phyloP scores from a whole-genome alignment of 1,140 invertebrate species.

The Leucophenga varia region DNA sequence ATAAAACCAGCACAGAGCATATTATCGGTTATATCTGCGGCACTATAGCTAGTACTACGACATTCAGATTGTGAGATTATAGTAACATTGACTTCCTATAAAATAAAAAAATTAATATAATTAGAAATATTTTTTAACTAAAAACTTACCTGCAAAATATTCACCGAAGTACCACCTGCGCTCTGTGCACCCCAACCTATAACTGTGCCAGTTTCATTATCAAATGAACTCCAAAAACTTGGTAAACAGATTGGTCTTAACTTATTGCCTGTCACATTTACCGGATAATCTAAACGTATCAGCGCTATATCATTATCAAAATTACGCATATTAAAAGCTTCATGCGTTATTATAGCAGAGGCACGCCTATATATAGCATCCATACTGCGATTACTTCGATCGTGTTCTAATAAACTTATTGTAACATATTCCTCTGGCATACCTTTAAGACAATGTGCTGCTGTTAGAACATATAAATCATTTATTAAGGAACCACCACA shows the following conservation, averaged over 20 bases:
- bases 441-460: slow-evolving; percentile 51
- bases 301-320: slow-evolving; percentile 83
- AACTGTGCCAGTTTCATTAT: slow-evolving; percentile 59
- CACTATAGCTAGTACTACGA: slow-evolving; percentile 27
- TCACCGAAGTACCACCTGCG: slow-evolving; percentile 62
- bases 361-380: slow-evolving; percentile 23
- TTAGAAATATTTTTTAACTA: background rate
- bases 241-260: slow-evolving; percentile 75
- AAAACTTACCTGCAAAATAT: slow-evolving; percentile 41
- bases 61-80: slow-evolving; percentile 36
- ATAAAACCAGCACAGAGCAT: slow-evolving; percentile 60
- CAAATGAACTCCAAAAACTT: slow-evolving; percentile 63
- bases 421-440: slow-evolving; percentile 65
- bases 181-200: slow-evolving; percentile 71
- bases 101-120: slow-evolving; percentile 5
- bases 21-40: slow-evolving; percentile 37
- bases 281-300: slow-evolving; percentile 66
- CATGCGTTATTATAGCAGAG: slow-evolving; percentile 59
- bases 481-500: slow-evolving; percentile 73
- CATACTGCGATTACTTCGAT: slow-evolving; percentile 32
- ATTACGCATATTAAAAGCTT: slow-evolving; percentile 68
- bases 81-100: slow-evolving; percentile 63
- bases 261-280: slow-evolving; percentile 60
- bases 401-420: slow-evolving; percentile 71
- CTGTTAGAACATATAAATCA: slow-evolving; percentile 49